Conservation (phyloP, 2,113 vertebrate species). For the Corythornis madagascariensis region DNA sequence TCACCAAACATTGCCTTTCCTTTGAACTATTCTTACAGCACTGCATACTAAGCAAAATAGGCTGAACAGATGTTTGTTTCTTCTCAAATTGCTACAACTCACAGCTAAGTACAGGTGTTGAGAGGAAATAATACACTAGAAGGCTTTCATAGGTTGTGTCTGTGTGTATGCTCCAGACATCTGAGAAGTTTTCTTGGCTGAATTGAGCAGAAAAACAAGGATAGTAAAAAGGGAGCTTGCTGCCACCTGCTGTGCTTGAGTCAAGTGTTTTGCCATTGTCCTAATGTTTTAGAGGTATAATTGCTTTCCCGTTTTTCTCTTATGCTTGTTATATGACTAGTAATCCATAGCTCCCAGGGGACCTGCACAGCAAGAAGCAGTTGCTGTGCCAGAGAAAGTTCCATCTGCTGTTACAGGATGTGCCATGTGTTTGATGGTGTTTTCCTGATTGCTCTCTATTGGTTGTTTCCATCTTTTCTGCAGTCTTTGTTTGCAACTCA, state of each 20-base stretch:
- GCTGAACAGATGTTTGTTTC: not conserved
- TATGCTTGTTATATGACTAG: not conserved
- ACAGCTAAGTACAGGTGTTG: not conserved
- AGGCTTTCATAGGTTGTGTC: not conserved
- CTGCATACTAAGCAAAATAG: not conserved
- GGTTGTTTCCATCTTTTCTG: not conserved
- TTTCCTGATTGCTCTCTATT: not conserved
- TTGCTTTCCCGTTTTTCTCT: not conserved
- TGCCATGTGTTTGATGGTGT: not conserved
- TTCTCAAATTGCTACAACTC: not conserved
- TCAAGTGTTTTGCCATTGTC: conserved; percentile 11
- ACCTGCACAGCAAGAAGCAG: not conserved
- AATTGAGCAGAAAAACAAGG: not conserved
- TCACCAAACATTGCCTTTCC: not conserved
- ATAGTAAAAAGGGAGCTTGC: conserved; percentile 15
- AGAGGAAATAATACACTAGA: not conserved
- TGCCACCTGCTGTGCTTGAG: conserved; percentile 60
- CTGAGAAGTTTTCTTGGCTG: not conserved
- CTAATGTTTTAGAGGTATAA: not conserved
- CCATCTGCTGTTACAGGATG: not conserved
- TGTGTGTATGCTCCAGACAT: not conserved
- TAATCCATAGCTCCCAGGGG: not conserved
- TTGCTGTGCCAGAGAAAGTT: not conserved
- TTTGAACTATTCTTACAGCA: not conserved
- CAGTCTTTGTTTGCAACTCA: not conserved